These are phyloP conservation scores for Nixonia krombeini DNA, from an alignment of 1,140 invertebrate genomes.

Conservation along the genomic window DNA sequence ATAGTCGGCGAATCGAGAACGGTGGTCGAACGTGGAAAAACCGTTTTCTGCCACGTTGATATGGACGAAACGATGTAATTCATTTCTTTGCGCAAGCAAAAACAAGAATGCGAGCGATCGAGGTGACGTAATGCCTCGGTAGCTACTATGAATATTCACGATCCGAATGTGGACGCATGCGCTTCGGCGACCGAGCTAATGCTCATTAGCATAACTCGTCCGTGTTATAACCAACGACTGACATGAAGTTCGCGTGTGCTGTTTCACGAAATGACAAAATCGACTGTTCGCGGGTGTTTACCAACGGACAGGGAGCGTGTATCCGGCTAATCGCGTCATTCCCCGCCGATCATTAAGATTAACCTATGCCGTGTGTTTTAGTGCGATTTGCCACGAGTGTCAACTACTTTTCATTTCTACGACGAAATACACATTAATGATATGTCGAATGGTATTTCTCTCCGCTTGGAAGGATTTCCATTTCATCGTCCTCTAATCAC, in stretches of 20 bases:
- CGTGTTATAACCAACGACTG: slow-evolving; percentile 57
- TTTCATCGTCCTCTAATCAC: too few species aligned
- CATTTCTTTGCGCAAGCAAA: slow-evolving; percentile 44
- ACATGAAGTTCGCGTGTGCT: slow-evolving; percentile 43
- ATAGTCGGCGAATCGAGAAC: slow-evolving; percentile 2
- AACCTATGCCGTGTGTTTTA: too few species aligned
- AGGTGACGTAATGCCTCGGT: slow-evolving; percentile 58
- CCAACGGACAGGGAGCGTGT: neutral
- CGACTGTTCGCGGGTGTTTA: neutral
- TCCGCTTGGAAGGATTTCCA: too few species aligned
- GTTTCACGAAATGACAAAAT: slow-evolving; percentile 13
- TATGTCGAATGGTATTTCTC: too few species aligned
- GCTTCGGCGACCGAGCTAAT: slow-evolving; percentile 48
- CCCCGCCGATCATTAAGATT: too few species aligned
- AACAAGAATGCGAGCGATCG: slow-evolving; percentile 57
- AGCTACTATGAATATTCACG: slow-evolving; percentile 60
- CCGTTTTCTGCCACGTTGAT: slow-evolving; percentile 13
- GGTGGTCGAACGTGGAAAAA: too few species aligned
- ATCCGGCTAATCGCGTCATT: neutral
- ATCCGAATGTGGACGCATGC: slow-evolving; percentile 43
- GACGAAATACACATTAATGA: too few species aligned
- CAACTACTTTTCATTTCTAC: too few species aligned
- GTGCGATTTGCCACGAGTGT: too few species aligned
- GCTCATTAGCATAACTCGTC: slow-evolving; percentile 64
- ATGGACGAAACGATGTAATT: slow-evolving; percentile 24